Conservation (phyloP, 2,888 invertebrate species). For the Luperina nickerlii region DNA sequence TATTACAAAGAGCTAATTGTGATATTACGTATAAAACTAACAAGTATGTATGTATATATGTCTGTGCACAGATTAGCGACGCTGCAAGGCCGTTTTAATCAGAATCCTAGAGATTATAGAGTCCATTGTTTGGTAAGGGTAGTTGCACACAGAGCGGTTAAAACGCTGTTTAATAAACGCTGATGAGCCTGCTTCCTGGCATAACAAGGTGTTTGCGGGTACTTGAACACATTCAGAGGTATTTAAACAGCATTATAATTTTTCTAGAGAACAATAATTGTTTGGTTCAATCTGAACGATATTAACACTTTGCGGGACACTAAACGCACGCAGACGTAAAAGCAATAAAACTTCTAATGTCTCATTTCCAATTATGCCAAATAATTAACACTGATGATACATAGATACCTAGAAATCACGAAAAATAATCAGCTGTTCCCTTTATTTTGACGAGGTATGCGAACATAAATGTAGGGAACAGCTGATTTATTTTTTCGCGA, state of each 20-base stretch:
- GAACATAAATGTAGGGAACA: no score
- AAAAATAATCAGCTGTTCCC: no score
- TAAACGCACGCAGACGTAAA: neutral
- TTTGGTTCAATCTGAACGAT: neutral
- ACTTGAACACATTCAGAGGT: neutral
- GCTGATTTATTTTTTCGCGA: no score
- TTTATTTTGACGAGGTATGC: no score
- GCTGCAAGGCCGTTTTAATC: slow-evolving; percentile 70
- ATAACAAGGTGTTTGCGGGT: neutral
- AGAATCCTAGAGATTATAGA: slow-evolving; percentile 63
- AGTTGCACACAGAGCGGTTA: neutral
- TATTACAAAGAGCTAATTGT: slow-evolving; percentile 68
- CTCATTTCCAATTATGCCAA: neutral
- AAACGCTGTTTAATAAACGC: neutral
- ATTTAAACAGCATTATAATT: neutral
- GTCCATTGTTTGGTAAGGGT: slow-evolving; percentile 58
- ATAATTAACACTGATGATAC: neutral
- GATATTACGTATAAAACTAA: slow-evolving; percentile 48
- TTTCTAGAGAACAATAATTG: neutral
- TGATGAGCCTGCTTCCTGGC: neutral
- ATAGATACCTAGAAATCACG: no score
- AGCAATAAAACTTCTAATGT: neutral
- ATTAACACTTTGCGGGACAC: neutral
- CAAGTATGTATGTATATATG: slow-evolving; percentile 21
- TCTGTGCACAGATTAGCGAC: slow-evolving; percentile 58